Base-by-base conservation (phyloP, 2,113 vertebrate genomes). In the Neoarius graeffei region DNA sequence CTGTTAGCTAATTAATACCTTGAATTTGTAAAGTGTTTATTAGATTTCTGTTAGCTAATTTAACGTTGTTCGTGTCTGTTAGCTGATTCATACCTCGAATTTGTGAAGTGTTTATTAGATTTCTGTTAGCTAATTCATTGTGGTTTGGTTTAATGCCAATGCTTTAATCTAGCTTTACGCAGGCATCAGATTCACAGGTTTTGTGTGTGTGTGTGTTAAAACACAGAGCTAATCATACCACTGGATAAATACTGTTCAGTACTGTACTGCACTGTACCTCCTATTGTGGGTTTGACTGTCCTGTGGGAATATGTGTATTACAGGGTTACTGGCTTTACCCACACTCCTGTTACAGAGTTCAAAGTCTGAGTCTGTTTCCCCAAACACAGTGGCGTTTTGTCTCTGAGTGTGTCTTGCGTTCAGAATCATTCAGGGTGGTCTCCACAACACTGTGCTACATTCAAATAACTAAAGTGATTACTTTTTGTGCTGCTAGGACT, bases 351-450 rank as follows among this genome's bases (percentile, higher is more conserved):
- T 64, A 52, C 54, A 23, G 77, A 89, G 35, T 84, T 89, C 66
- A 85, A 87, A 27, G 81, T 85, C 76, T 85, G 76, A 90, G n/a
- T 73, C 84, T 83, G 80, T 88, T 88, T 86, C 89, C 54, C 84
- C 74, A 84, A 90, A 88, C 89, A 84, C 80, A 42, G 19, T 62
- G 64, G 79, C 88, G 79, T 90, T 86, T 88, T 86, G 80, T 86
- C 84, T 86, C 57, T 30, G 74, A 83, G 86, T 67, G 76, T 81
- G 76, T 85, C 62, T 81, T 84, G 27, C 52, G 52, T 57, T 85
- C 85, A 84, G 27, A 25, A 77, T 48, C 83, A 89, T 81, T 69
- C 86, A 42, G 30, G 56, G 76, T 79, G 80, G 50, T 76, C 66
- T 76, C 48, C 80, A 89, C 76, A 87, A 87, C 74, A 73, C 35